Evolutionary conservation across 2,888 invertebrate genomes (phyloP).

Genomic region (Metopia argyrocephala): DNA sequence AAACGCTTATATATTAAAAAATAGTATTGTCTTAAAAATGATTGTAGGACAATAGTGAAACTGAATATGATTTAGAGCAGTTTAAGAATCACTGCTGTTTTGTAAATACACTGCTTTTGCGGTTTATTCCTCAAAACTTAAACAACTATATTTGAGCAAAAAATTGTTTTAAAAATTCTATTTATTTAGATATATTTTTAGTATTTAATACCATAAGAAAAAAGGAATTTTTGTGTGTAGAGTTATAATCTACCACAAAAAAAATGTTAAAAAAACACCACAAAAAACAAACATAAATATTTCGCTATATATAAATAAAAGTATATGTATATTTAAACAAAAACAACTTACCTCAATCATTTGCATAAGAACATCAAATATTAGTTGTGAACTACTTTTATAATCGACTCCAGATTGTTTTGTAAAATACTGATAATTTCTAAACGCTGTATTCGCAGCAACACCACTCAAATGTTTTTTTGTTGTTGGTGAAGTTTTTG

Average conservation of each 20-base stretch:
- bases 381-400: conserved; percentile 94
- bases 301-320: conserved; percentile 5
- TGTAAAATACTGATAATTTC: conserved; percentile 76
- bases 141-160: no score
- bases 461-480: conserved; percentile 54
- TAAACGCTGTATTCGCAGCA: conserved; percentile 70
- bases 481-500: conserved; percentile 27
- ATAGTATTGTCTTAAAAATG: no score
- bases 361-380: conserved; percentile 93
- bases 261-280: not conserved
- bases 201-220: no score
- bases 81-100: conserved; percentile 11
- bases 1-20: no score
- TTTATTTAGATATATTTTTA: no score
- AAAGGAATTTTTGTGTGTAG: no score
- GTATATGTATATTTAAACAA: no score
- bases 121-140: conserved; percentile 11
- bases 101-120: conserved; percentile 5
- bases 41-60: no score
- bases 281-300: not conserved
- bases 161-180: no score
- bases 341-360: conserved; percentile 79
- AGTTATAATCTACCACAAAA: no score
- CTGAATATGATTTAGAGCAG: not conserved
- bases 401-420: conserved; percentile 87